Base-by-base conservation (phyloP, 2,113 vertebrate species). In the Rousettus leschenaultii region DNA sequence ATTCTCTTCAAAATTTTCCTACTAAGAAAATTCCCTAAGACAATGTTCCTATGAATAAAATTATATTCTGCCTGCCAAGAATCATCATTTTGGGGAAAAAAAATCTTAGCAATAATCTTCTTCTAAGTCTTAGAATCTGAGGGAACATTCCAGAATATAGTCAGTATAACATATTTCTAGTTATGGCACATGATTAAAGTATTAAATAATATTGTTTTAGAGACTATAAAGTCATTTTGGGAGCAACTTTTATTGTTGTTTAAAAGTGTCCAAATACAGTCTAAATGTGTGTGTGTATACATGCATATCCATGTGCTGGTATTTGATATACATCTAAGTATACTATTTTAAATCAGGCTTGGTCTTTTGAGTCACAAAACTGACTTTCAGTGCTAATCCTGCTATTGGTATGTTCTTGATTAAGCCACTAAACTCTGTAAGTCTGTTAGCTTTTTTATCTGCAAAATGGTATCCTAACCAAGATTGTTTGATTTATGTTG, bases 1-100 rank as follows among this genome's bases (percentile, higher is more conserved):
- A 98, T 96, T 96, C 91, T 92, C 93, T 85, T 95, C 89, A 94
- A 83, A 96, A 48, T 92, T 97, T 97, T 98, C 97, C 97, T 96
- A 96, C 88, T 19, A 57, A 96, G 86, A 95, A 96, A 96, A 88
- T 89, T 94, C 93, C 93, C 79, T 92, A 93, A 94, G 92, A 97
- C 91, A 96, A 95, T 96, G 43, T 93, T 96, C 78, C 94, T 96
- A 43, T 89, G 95, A 96, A 91, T 95, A 97, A 97, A 97, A 96
- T 89, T 78, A 89, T 66, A 94, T 68, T 78, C 45, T 91, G 68
- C 53, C 77, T 97, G 97, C 95, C 95, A 97, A 96, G 73, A 94
- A 89, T 88, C 90, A 94, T 96, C 91, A 93, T 97, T 96, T 91
- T 89, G 85, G 96, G 53, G 91, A 30, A 96, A 90, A n/a, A 94